Evolutionary conservation across 2,113 vertebrate genomes (phyloP).

Genomic region (Menura novaehollandiae): DNA sequence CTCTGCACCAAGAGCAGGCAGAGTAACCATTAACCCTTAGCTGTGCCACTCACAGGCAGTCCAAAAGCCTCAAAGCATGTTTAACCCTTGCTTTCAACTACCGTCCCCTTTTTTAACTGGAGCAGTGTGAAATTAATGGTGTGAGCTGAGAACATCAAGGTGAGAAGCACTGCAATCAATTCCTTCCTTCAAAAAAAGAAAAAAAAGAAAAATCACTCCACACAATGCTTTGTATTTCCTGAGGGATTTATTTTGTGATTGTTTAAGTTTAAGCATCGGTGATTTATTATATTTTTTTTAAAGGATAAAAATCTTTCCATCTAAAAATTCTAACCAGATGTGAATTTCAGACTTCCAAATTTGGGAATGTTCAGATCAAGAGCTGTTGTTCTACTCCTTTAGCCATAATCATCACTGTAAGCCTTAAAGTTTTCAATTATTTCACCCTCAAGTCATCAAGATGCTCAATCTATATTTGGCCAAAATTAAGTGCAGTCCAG

Average conservation of each 20-base stretch:
- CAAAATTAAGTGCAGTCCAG: neutral
- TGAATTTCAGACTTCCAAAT: constrained; percentile 58
- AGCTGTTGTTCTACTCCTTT: neutral
- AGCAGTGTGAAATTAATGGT: neutral
- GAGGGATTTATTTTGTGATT: neutral
- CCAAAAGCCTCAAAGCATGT: neutral
- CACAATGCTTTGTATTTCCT: neutral
- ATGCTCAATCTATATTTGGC: neutral
- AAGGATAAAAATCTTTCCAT: constrained; percentile 14
- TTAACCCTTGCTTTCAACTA: neutral
- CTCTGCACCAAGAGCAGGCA: neutral
- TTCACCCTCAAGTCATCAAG: neutral
- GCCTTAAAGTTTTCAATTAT: neutral
- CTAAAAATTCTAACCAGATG: constrained; percentile 56
- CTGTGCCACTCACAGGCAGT: neutral
- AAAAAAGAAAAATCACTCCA: neutral
- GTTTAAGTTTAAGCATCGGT: neutral
- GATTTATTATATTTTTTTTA: neutral
- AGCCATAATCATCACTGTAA: neutral
- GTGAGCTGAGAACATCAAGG: neutral
- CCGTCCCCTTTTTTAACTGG: neutral
- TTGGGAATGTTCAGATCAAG: constrained; percentile 34
- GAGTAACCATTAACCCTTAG: neutral
- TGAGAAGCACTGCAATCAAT: neutral
- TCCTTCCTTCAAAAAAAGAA: neutral